phyloP scores from a whole-genome alignment of 2,113 vertebrate genomes.

The Nyctibius bracteatus region DNA sequence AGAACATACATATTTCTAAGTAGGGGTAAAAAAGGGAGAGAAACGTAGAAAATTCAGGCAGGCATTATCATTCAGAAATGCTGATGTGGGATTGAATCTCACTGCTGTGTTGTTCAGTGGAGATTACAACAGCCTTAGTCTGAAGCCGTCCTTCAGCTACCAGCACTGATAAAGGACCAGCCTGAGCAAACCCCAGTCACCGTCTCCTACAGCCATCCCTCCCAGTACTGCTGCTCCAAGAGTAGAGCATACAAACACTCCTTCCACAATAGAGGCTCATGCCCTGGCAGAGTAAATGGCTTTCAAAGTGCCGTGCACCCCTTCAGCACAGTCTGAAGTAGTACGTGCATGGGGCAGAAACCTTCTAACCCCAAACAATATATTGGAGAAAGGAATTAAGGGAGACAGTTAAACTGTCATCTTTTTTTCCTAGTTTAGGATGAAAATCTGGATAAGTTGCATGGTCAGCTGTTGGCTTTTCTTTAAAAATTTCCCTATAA shows the following conservation, averaged over 20 bases:
- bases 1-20: background rate
- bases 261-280: background rate
- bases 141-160: background rate
- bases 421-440: background rate
- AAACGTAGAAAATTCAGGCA: background rate
- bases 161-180: background rate
- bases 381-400: background rate
- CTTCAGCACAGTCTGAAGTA: background rate
- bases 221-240: background rate
- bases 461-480: background rate
- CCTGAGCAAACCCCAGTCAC: rapidly evolving
- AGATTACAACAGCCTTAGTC: background rate
- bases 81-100: background rate
- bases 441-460: background rate
- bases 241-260: rapidly evolving
- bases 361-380: background rate
- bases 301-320: background rate
- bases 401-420: background rate
- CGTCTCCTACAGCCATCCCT: background rate
- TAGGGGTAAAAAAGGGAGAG: background rate
- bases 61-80: background rate
- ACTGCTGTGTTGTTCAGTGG: background rate
- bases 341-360: background rate
- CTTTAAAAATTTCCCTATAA: background rate
- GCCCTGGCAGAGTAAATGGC: background rate